Conservation (phyloP, 2,113 vertebrate genomes). For the human region GRCh38 chrX:153595501-153596000, state of each 20-base stretch:
- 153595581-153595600: neutral
- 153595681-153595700: neutral
- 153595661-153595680: neutral
- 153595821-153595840: neutral
- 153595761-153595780: neutral
- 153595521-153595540: neutral
- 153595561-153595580: neutral
- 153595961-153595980: accelerated
- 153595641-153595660: neutral
- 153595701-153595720: neutral
- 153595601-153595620: neutral
- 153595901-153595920: neutral
- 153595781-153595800: neutral
- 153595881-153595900: neutral
- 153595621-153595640: neutral
- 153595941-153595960: neutral
- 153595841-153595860: neutral
- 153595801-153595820: neutral
- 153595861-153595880: neutral
- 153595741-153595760: neutral
- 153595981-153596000: neutral
- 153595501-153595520: neutral
- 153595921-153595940: neutral
- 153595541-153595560: neutral
- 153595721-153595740: neutral